A percentile compares a stretch with the other conserved stretches of the same genome.
phyloP scores from a whole-genome alignment of 1,140 invertebrate species.

The Andricus grossulariae region DNA sequence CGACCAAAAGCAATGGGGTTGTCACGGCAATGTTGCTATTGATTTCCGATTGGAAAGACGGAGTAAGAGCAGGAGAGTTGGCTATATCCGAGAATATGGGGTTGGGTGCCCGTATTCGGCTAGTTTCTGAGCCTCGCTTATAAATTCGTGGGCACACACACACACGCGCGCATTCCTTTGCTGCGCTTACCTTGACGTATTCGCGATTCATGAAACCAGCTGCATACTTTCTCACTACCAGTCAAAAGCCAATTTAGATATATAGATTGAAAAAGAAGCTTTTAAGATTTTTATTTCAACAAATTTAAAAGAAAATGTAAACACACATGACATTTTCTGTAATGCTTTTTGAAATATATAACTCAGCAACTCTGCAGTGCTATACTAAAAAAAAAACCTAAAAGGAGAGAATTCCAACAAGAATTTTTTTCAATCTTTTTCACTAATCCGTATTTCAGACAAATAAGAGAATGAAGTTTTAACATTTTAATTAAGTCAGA shows the following conservation, averaged over 20 bases:
- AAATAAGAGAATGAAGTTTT: too few relatives aligned
- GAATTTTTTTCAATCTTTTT: too few relatives aligned
- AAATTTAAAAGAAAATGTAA: not conserved
- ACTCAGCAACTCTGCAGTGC: too few relatives aligned
- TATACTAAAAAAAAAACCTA: too few relatives aligned
- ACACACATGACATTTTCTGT: not conserved
- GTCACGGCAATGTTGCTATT: constrained; percentile 59
- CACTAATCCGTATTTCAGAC: too few relatives aligned
- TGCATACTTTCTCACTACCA: constrained; percentile 14
- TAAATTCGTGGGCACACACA: constrained; percentile 6
- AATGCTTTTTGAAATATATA: too few relatives aligned
- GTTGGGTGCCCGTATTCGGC: constrained; percentile 26
- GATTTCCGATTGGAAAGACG: constrained; percentile 55
- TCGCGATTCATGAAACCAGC: constrained; percentile 11
- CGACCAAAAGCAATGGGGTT: constrained; percentile 59
- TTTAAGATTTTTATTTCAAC: not conserved
- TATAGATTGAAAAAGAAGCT: not conserved
- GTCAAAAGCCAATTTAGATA: constrained; percentile 18
- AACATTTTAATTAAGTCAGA: too few relatives aligned
- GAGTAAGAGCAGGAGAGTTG: constrained; percentile 38
- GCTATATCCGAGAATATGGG: constrained; percentile 30
- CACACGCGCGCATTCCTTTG: not conserved
- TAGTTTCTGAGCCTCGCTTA: constrained; percentile 3
- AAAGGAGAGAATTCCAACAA: too few relatives aligned
- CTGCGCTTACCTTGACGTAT: constrained; percentile 15